Conservation (phyloP, 2,888 invertebrate species). For the Sphaeridia pumilis region DNA sequence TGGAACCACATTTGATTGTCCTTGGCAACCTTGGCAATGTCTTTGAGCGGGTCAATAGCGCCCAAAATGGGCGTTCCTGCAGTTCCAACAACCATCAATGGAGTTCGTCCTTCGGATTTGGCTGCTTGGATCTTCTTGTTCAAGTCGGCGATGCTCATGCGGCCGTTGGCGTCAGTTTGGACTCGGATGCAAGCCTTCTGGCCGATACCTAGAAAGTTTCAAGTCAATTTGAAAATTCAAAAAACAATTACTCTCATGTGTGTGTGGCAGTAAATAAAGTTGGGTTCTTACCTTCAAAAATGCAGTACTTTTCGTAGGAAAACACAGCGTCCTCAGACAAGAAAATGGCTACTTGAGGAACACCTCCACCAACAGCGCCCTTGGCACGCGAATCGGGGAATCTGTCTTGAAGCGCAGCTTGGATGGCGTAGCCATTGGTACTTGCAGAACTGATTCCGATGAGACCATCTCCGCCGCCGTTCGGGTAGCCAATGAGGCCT, state of each 20-base stretch:
- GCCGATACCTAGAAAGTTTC: slow-evolving; percentile 7
- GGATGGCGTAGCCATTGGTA: slow-evolving; percentile 5
- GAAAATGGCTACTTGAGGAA: neutral
- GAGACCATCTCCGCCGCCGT: slow-evolving; percentile 7
- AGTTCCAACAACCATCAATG: slow-evolving; percentile 15
- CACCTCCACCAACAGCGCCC: neutral
- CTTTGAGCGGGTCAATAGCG: slow-evolving; percentile 2
- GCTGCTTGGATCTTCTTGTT: slow-evolving; percentile 2
- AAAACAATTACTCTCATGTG: too few species aligned
- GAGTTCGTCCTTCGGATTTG: neutral
- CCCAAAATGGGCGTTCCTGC: slow-evolving; percentile 10
- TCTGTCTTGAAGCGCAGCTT: slow-evolving; percentile 5
- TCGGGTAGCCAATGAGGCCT: slow-evolving; percentile 5
- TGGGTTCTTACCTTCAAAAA: slow-evolving; percentile 1
- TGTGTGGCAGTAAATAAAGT: neutral
- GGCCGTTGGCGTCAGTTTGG: slow-evolving; percentile 9
- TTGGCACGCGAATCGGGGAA: neutral
- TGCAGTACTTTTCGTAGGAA: neutral
- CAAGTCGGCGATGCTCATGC: slow-evolving; percentile 9
- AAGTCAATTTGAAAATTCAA: neutral
- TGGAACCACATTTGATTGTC: slow-evolving; percentile 7
- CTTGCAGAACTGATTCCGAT: slow-evolving; percentile 1
- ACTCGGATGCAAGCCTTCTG: slow-evolving; percentile 6
- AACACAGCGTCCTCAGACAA: neutral
- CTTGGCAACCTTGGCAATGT: neutral